A percentile compares a stretch with the other conserved stretches of the same genome.
Conservation (phyloP, 2,113 vertebrate genomes). For the Platysternon megacephalum region DNA sequence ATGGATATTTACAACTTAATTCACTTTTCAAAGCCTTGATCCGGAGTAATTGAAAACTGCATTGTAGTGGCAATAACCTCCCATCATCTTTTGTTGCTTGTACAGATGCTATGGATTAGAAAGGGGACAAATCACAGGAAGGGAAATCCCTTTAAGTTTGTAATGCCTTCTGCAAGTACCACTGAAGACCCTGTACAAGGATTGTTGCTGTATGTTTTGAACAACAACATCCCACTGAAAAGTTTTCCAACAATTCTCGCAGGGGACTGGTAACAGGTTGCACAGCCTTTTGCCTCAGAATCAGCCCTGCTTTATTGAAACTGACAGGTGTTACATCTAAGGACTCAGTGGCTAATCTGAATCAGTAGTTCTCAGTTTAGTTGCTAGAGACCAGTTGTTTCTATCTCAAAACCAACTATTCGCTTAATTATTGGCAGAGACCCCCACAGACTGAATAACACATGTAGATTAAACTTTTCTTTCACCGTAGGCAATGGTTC, state of each 20-base stretch:
- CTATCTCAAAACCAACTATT: neutral
- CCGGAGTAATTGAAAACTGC: neutral
- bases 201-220: neutral
- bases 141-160: accelerated
- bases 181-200: neutral
- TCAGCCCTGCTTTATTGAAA: neutral
- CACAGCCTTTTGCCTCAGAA: neutral
- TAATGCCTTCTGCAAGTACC: neutral
- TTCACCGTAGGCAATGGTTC: neutral
- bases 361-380: neutral
- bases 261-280: neutral
- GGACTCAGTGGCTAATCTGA: neutral
- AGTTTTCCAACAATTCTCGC: neutral
- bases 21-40: neutral
- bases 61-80: neutral
- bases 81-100: neutral
- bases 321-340: neutral
- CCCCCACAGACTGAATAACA: neutral
- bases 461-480: neutral
- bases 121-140: neutral
- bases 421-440: neutral
- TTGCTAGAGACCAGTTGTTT: neutral
- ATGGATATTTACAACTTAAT: neutral
- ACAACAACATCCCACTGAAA: neutral
- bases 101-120: neutral